Evolutionary conservation across 2,113 vertebrate genomes (phyloP).

Genomic region (Nyctereutes procyonoides): DNA sequence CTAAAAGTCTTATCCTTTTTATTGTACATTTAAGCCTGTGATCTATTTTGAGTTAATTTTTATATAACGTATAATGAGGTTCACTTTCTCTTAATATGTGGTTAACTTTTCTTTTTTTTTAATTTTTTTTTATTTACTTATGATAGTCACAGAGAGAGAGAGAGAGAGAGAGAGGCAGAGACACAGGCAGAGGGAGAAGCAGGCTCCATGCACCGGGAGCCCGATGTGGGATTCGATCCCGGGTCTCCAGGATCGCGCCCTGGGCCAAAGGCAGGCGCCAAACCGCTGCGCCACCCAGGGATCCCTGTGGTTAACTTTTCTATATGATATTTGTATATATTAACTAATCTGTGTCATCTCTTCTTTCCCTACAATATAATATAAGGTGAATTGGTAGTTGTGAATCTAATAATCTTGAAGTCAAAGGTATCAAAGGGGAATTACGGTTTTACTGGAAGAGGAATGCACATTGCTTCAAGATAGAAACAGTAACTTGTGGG

Average conservation of each 20-base stretch:
- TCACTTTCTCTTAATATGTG: background rate
- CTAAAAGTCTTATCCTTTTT: background rate
- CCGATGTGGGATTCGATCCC: too few species aligned
- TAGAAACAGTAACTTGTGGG: background rate
- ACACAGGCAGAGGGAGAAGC: too few species aligned
- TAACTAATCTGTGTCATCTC: background rate
- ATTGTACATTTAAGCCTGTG: background rate
- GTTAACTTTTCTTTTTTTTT: background rate
- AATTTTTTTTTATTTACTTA: too few species aligned
- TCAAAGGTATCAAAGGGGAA: background rate
- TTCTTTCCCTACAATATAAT: background rate
- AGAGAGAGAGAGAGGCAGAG: too few species aligned
- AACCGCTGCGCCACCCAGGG: too few species aligned
- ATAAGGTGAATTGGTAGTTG: background rate
- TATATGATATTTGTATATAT: background rate
- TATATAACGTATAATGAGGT: background rate
- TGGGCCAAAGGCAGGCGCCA: too few species aligned
- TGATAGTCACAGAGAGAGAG: too few species aligned
- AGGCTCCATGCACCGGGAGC: too few species aligned
- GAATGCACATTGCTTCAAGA: background rate
- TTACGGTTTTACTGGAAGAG: background rate
- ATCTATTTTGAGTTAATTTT: background rate
- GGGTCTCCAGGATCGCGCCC: too few species aligned
- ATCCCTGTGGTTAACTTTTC: too few species aligned
- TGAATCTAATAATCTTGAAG: constrained; percentile 3